Evolutionary conservation across 2,113 vertebrate species (phyloP).

Genomic region (Phrynocephalus versicolor): DNA sequence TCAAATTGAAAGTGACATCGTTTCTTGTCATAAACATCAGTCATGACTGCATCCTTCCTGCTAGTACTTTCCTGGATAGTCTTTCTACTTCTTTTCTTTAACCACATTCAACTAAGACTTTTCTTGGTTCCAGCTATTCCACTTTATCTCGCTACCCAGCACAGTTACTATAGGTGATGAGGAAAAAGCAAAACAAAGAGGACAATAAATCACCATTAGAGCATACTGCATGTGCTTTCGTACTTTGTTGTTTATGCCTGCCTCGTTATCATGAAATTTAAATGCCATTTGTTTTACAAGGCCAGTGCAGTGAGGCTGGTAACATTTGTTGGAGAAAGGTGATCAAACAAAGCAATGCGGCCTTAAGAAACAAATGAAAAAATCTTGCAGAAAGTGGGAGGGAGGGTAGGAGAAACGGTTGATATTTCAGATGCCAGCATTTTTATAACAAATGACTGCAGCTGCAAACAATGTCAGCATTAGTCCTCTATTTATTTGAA

Average conservation of each 20-base stretch:
- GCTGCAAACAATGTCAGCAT: not conserved
- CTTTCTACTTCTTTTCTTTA: not conserved
- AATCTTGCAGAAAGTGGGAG: not conserved
- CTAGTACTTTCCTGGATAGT: not conserved
- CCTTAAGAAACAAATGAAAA: not conserved
- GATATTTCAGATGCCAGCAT: slow-evolving; percentile 4
- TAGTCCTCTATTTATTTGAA: slow-evolving; percentile 4
- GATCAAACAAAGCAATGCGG: not conserved
- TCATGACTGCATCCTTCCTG: not conserved
- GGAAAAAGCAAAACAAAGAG: not conserved
- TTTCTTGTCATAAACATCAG: not conserved
- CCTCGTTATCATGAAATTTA: not conserved
- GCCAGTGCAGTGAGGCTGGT: accelerated
- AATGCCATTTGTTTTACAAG: accelerated
- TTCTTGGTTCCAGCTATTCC: not conserved
- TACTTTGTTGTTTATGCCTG: not conserved
- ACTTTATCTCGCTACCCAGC: not conserved
- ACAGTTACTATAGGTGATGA: no score
- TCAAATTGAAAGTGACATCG: not conserved
- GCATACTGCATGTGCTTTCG: not conserved
- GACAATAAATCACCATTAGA: not conserved
- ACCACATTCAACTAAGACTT: not conserved
- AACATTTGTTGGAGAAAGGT: slow-evolving; percentile 15
- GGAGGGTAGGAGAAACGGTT: not conserved
- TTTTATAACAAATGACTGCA: not conserved